phyloP scores from a whole-genome alignment of 2,113 vertebrate species.

The Myotis brandtii region DNA sequence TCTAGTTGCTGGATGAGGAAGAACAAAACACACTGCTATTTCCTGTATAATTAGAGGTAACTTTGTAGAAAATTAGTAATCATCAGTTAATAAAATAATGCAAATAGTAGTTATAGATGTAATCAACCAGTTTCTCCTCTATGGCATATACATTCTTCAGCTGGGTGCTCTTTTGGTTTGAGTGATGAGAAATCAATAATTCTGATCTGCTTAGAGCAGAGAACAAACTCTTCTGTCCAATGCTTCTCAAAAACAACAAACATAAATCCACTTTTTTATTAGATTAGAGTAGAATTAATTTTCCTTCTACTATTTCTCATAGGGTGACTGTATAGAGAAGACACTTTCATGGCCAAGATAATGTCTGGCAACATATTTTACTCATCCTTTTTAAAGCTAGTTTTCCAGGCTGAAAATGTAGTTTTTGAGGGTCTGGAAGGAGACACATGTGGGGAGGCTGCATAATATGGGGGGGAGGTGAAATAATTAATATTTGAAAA shows the following conservation, averaged over 20 bases:
- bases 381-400: not conserved
- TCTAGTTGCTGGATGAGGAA: not conserved
- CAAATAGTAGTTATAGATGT: not conserved
- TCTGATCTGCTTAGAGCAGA: not conserved
- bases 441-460: not conserved
- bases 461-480: not conserved
- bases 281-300: not conserved
- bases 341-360: not conserved
- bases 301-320: not conserved
- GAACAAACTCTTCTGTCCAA: not conserved
- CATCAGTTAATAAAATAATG: not conserved
- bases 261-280: not conserved
- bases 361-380: not conserved
- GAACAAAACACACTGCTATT: not conserved
- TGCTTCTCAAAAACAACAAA: not conserved
- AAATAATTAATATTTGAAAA: slow-evolving; percentile 33
- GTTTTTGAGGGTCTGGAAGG: not conserved
- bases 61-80: not conserved
- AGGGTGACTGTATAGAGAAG: not conserved
- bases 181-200: not conserved
- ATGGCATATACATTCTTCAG: not conserved
- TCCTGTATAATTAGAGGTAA: not conserved
- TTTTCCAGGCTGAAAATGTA: not conserved
- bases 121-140: not conserved
- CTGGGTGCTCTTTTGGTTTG: not conserved